Conservation (phyloP, 2,113 vertebrate species). For the Tylochromis polylepis region DNA sequence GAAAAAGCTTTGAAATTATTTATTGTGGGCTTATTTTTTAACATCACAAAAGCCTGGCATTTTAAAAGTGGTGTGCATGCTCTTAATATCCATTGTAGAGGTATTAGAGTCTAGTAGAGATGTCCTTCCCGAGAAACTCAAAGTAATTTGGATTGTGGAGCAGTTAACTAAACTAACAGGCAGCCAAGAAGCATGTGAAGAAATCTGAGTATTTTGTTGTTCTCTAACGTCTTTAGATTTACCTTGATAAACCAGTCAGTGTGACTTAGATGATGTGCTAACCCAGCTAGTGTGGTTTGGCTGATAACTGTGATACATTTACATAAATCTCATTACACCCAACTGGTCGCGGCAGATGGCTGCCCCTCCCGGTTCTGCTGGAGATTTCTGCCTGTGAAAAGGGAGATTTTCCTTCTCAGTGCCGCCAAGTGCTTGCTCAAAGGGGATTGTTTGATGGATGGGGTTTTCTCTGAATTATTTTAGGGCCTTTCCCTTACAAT, state of each 20-base stretch:
- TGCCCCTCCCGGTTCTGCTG: background rate
- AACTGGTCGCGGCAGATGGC: background rate
- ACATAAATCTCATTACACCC: background rate
- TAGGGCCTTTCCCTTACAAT: background rate
- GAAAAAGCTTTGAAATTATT: background rate
- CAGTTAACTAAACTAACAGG: background rate
- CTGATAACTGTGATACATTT: background rate
- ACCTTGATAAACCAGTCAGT: background rate
- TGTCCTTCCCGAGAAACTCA: background rate
- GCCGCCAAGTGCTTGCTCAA: background rate
- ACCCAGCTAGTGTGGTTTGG: background rate
- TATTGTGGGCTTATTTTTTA: background rate
- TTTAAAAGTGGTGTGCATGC: background rate
- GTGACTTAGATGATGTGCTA: background rate
- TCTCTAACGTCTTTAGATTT: background rate
- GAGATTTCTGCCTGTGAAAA: background rate
- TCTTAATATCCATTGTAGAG: background rate
- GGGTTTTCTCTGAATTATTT: background rate
- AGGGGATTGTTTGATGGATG: background rate
- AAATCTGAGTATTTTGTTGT: background rate
- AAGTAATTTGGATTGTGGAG: background rate
- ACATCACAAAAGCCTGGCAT: background rate
- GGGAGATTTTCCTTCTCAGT: background rate
- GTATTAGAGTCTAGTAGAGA: background rate
- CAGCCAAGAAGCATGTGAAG: background rate